Evolutionary conservation across 2,113 vertebrate genomes (phyloP), one percentile per base, ranked within the genome.

Genomic region (Brachyhypopomus occidentalis): DNA sequence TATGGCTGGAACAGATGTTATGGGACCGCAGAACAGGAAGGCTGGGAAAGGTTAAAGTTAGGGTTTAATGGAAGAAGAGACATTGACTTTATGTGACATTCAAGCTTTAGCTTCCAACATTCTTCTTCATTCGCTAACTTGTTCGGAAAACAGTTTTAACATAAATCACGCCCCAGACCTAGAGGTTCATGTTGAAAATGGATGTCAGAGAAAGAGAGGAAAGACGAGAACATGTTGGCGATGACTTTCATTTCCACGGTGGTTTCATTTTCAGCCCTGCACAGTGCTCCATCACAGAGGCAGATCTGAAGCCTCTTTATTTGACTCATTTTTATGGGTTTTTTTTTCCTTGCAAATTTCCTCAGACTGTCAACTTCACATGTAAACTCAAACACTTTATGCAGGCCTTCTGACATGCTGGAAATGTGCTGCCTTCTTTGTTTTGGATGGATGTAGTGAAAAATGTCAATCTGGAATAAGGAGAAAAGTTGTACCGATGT

Each of bases 301-400:
- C 76, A 86, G 86, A 87, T 89, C 81, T 79, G 78, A 75, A 59
- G 58, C 74, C 55, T 70, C 63, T 86, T 75, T 85, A 83, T 86
- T 86, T 73, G 66, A 83, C 80, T 79, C 72, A 6, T 72, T 73
- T 80, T 77, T n/a, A n/a, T n/a, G n/a, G 59, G 63, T 78, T 78
- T 81, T 27, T 25, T 58, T 56, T 25, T 70, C 56, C 79, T 64
- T 70, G 38, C 52, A 41, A 41, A 70, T 70, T 70, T 70, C 66
- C 66, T 70, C 66, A 38, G 23, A 70, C 66, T 70, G 66, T 22
- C 66, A 70, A 41, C 36, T 25, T 38, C 38, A 22, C 8, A 75
- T 78, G 55, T 74, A 78, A 62, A 48, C 72, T 74, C 79, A n/a
- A 19, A 27, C 52, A 66, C 74, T 59, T 78, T 36, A 38, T 58